Conservation (phyloP, 2,797 vertebrate genomes). For the Danio kyathit region DNA sequence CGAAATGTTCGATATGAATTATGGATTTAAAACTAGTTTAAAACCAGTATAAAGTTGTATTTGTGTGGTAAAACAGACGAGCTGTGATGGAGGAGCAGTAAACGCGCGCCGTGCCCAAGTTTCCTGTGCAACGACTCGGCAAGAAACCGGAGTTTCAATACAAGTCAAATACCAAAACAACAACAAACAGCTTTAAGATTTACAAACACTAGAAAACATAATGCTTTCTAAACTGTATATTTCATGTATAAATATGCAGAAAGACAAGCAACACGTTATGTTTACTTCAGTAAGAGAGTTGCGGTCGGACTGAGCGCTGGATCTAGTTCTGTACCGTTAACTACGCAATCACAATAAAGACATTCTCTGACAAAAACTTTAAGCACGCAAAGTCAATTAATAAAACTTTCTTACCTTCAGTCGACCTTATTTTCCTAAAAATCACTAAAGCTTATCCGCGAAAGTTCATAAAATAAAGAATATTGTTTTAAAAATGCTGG, state of each 20-base stretch:
- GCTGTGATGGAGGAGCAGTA: neutral
- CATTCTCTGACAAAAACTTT: neutral
- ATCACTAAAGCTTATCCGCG: slow-evolving; percentile 12
- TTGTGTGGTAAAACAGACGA: neutral
- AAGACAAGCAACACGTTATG: neutral
- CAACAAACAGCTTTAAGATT: neutral
- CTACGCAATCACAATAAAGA: slow-evolving; percentile 68
- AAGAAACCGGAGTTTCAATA: neutral
- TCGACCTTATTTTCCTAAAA: neutral
- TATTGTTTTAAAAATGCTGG: slow-evolving; percentile 60
- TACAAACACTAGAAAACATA: neutral
- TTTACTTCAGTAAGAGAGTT: neutral
- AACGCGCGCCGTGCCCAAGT: slow-evolving; percentile 40
- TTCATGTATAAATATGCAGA: neutral
- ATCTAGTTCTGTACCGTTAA: slow-evolving; percentile 53
- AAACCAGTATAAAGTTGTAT: neutral
- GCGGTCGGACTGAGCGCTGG: neutral
- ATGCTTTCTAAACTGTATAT: too few relatives aligned
- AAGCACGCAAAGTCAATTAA: neutral
- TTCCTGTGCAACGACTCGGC: slow-evolving; percentile 18
- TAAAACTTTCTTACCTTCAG: slow-evolving; percentile 67
- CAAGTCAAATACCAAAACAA: neutral
- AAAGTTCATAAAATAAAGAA: slow-evolving; percentile 54
- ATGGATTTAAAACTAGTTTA: neutral
- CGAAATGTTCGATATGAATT: neutral